phyloP scores from a whole-genome alignment of 2,888 invertebrate genomes.

The Dicyrtoma fusca region DNA sequence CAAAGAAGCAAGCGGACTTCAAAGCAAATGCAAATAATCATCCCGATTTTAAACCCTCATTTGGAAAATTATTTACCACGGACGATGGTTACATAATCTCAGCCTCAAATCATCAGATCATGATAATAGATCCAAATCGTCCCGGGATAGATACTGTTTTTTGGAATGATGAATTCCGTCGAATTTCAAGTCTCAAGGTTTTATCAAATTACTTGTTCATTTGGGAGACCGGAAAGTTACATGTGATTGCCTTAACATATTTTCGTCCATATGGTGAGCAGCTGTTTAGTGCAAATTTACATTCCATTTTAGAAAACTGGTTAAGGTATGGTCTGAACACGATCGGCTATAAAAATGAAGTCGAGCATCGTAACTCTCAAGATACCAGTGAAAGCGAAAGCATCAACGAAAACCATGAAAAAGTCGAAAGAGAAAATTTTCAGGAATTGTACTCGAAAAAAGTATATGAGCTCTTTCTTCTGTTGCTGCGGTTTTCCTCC shows the following conservation, averaged over 20 bases:
- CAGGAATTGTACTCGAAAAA: background rate
- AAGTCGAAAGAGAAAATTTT: background rate
- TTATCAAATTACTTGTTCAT: conserved; percentile 54
- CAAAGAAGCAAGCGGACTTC: conserved; percentile 18
- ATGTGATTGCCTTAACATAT: conserved; percentile 48
- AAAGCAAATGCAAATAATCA: background rate
- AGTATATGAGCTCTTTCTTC: background rate
- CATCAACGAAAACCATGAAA: background rate
- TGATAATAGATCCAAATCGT: conserved; percentile 45
- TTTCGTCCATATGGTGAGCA: conserved; percentile 51
- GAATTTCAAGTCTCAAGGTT: conserved; percentile 50
- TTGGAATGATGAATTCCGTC: conserved; percentile 51
- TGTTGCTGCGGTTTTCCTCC: background rate
- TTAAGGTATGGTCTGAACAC: conserved; percentile 41
- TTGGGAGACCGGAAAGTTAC: conserved; percentile 48
- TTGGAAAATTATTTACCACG: conserved; percentile 48
- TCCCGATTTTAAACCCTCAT: conserved; percentile 10
- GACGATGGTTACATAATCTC: conserved; percentile 50
- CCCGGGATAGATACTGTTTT: conserved; percentile 37
- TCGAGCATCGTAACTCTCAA: background rate
- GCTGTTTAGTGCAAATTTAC: conserved; percentile 46
- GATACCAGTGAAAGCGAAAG: background rate
- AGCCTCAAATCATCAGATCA: conserved; percentile 45
- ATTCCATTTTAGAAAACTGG: conserved; percentile 46
- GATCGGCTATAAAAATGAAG: conserved; percentile 31